These are phyloP conservation scores for Diloba caeruleocephala DNA, from an alignment of 2,888 invertebrate genomes.

Conservation along the genomic window DNA sequence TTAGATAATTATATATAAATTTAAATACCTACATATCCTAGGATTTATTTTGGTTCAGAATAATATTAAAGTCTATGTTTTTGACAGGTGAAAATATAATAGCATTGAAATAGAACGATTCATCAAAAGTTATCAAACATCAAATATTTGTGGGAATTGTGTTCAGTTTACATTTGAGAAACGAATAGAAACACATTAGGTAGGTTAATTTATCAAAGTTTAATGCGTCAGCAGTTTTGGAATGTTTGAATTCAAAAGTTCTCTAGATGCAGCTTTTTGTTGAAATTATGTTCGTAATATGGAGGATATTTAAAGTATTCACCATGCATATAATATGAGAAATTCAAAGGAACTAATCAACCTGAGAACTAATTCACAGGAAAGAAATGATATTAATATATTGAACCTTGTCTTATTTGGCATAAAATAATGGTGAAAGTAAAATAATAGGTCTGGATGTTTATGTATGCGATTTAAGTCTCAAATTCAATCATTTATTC, in stretches of 20 bases:
- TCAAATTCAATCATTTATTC: too few species aligned
- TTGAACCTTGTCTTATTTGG: too few species aligned
- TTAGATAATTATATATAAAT: neutral
- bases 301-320: too few species aligned
- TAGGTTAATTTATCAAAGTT: conserved; percentile 37
- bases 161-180: conserved; percentile 22
- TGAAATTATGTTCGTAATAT: neutral
- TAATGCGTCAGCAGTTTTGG: conserved; percentile 27
- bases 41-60: conserved; percentile 10
- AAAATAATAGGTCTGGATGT: too few species aligned
- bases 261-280: conserved; percentile 2
- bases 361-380: too few species aligned
- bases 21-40: neutral
- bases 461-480: too few species aligned
- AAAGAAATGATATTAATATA: too few species aligned
- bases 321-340: too few species aligned
- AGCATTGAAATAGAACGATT: conserved; percentile 48
- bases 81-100: conserved; percentile 48
- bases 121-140: conserved; percentile 54
- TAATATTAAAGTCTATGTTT: conserved; percentile 25
- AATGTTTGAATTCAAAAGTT: conserved; percentile 9
- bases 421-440: too few species aligned
- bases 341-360: too few species aligned
- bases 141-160: conserved; percentile 37
- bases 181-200: conserved; percentile 23